Evolutionary conservation across 2,113 vertebrate genomes (phyloP), one percentile per base, ranked within the genome.

Genomic region (Cebus imitator): DNA sequence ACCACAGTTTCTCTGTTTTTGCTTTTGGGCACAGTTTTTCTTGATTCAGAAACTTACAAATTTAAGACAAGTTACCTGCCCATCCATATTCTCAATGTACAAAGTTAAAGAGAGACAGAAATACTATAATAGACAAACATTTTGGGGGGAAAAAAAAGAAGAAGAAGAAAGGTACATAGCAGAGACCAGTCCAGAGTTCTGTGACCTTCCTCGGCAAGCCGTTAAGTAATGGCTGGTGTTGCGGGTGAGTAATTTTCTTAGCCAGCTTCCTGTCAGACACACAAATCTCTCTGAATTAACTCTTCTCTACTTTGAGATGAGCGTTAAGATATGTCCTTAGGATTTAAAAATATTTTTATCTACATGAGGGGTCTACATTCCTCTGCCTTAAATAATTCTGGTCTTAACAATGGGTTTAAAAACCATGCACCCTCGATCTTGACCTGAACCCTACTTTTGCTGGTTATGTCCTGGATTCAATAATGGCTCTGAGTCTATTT

Each of bases 401-500:
- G 9, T 81, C 32, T 64, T 57, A 68, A 91, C n/a, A 91, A 45
- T 86, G 6, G 2, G 1, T 86, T 73, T 45, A 35, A 79, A 87
- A 95, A 5, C 25, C 21, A 43, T 25, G 25, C 2, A 66, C 8
- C 8, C 25, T 79, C 64, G 57, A 61, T 86, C 25, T 68, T 55
- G 21, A 7, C 7, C 23, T 10, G 25, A 68, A 90, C 11, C 11
- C 18, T 9, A 82, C 0, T 66, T 95, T 94, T 66, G 20, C 14
- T 27, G 25, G 27, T 72, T 55, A 79, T 48, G 23, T 61, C 30
- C n/a, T 90, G 18, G 13, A 87, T 72, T 83, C 50, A 18, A 80
- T 94, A 35, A 96, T 72, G 55, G 25, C 50, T 23, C 6, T 85
- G 13, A 94, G 50, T 85, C 6, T 32, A 86, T 88, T 96, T 95